Base-by-base conservation (phyloP, 2,888 invertebrate species). In the Leptopilina myrica region DNA sequence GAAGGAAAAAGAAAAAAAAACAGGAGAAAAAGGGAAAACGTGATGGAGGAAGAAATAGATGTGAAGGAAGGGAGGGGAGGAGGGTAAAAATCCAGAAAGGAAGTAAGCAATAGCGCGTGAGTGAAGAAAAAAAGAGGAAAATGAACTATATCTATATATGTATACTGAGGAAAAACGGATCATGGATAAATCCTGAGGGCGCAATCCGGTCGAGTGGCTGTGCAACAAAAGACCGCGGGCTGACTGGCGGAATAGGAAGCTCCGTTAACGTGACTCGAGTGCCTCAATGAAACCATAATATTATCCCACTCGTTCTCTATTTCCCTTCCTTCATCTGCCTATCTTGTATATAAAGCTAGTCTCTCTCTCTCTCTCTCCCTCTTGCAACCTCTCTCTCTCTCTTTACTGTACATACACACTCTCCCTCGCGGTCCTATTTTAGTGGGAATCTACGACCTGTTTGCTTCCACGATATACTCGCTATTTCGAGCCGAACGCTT, bases 231-330 rank as follows among this genome's bases (percentile, higher is more conserved):
- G 83, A 82, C 80, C 77, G 82, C 73, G 81, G 78, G 81, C 49
- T 49, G 49, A 49, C 49, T 49, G 81, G 82, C 80, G 85, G 80
- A 84, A 84, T 81, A 82, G 78, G 84, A 84, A 84, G 84, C 80
- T 82, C 82, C 80, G 82, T 87, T 87, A 87, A 88, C 86, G 86
- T 85, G 79, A 81, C 80, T 81, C 82, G 46, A 53, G 81, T 85
- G 82, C 81, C 79, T 80, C 83, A 80, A 85, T 85, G 83, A 85
- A 86, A 86, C 81, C 85, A 86, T 83, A 85, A 86, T 84, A 86
- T 86, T 86, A 85, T 86, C 86, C 82, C 81, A 82, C 80, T 64
- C 64, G 46, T 76, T 43, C 64, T 76, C 76, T 64, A 40, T 64
- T 62, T 59, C 76, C 26, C 40, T 26, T 40, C 43, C 59, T 20